Conservation (phyloP, 1,140 invertebrate genomes). For the Melipona quadrifasciata region DNA sequence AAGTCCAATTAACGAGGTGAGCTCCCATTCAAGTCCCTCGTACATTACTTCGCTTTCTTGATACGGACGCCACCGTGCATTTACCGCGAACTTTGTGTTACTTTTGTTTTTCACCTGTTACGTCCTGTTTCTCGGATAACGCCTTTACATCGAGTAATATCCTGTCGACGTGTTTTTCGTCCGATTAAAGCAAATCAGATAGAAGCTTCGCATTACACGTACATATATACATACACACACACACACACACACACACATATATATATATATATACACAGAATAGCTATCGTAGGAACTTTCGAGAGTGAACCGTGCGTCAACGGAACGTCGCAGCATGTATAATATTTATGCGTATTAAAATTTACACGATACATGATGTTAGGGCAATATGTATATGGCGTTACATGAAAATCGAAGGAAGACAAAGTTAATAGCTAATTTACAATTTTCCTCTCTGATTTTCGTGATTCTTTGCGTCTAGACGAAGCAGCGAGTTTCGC, state of each 20-base stretch:
- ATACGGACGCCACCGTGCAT: not conserved
- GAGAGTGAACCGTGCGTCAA: not conserved
- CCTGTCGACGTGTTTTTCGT: not conserved
- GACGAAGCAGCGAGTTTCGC: not conserved
- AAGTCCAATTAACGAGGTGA: slow-evolving; percentile 65
- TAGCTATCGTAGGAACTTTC: not conserved
- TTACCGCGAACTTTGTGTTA: not conserved
- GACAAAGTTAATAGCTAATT: not conserved
- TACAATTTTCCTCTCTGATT: not conserved
- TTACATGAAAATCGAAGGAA: no score
- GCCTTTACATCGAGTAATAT: not conserved
- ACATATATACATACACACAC: not conserved
- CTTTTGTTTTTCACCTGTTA: not conserved
- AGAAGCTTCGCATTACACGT: not conserved
- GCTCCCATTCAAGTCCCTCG: slow-evolving; percentile 44
- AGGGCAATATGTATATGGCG: not conserved
- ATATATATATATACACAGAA: not conserved
- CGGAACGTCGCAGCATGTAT: no score
- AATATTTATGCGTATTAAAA: not conserved
- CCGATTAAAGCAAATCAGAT: not conserved
- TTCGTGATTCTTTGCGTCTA: not conserved
- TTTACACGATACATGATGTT: not conserved
- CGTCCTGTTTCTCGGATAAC: not conserved
- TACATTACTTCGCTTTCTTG: slow-evolving; percentile 49
- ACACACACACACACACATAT: not conserved